Conservation (phyloP, 2,888 invertebrate genomes). For the Parochlus steinenii region DNA sequence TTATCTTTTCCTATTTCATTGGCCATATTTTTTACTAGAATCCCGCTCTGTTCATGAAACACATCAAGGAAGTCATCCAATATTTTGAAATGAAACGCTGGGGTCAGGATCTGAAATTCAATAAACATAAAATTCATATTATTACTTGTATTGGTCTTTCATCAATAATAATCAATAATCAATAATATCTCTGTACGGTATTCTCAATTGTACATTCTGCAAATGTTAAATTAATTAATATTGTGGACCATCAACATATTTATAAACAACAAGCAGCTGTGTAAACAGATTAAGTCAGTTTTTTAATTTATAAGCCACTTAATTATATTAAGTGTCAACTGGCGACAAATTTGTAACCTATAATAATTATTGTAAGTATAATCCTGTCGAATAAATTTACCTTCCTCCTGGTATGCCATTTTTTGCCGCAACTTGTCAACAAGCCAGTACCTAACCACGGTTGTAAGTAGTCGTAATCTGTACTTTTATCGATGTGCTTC, state of each 20-base stretch:
- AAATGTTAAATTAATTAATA: too few species aligned
- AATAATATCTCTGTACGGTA: too few species aligned
- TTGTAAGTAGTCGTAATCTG: conserved; percentile 36
- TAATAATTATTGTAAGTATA: neutral
- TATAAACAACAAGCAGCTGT: too few species aligned
- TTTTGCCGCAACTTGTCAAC: conserved; percentile 36
- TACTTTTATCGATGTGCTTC: conserved; percentile 40
- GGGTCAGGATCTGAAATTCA: conserved; percentile 37
- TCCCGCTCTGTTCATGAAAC: conserved; percentile 41
- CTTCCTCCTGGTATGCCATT: conserved; percentile 44
- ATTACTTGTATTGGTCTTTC: neutral
- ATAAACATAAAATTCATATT: conserved; percentile 3
- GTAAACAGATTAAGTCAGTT: too few species aligned
- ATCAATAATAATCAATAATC: too few species aligned
- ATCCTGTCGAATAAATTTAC: conserved; percentile 17
- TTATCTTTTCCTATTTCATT: conserved; percentile 25
- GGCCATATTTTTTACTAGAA: conserved; percentile 35
- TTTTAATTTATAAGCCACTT: too few species aligned
- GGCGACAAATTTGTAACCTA: neutral
- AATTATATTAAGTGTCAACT: too few species aligned
- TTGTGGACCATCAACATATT: too few species aligned
- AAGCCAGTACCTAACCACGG: conserved; percentile 43
- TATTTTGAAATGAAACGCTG: conserved; percentile 53
- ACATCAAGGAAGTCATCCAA: conserved; percentile 47
- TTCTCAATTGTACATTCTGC: too few species aligned